Conservation (phyloP, 2,888 invertebrate species). For the Digitonthophagus gazella region DNA sequence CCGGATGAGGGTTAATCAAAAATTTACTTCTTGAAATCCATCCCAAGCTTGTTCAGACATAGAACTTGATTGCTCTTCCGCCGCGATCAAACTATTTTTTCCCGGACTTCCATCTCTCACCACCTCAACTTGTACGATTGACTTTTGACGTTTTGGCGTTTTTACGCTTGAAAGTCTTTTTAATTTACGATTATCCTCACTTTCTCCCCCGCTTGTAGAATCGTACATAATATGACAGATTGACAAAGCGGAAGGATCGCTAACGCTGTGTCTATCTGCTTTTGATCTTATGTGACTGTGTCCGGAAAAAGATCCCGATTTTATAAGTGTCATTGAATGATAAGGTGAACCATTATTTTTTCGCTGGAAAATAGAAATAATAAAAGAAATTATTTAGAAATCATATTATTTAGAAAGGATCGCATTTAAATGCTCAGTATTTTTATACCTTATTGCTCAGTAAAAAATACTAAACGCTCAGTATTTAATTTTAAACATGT, state of each 20-base stretch:
- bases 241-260: conserved; percentile 63
- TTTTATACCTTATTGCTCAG: too few species aligned
- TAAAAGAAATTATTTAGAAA: too few species aligned
- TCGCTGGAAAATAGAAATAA: conserved; percentile 44
- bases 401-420: too few species aligned
- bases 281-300: conserved; percentile 57
- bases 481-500: too few species aligned
- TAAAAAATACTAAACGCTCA: too few species aligned
- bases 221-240: conserved; percentile 57
- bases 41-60: conserved; percentile 94
- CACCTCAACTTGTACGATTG: conserved; percentile 47
- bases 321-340: conserved; percentile 55
- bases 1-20: background rate
- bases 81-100: conserved; percentile 61
- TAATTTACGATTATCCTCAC: conserved; percentile 60
- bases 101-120: conserved; percentile 46
- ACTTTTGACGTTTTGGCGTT: conserved; percentile 54
- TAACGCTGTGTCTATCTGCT: conserved; percentile 60
- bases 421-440: too few species aligned
- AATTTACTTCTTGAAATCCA: conserved; percentile 71
- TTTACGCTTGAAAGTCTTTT: conserved; percentile 62
- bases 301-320: conserved; percentile 74
- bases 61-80: conserved; percentile 76
- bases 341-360: conserved; percentile 58
- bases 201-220: conserved; percentile 63